Percentiles rank a stretch among this genome's conserved stretches.
Evolutionary conservation across 2,888 invertebrate genomes (phyloP).

Genomic region (Caenorhabditis sp.): DNA sequence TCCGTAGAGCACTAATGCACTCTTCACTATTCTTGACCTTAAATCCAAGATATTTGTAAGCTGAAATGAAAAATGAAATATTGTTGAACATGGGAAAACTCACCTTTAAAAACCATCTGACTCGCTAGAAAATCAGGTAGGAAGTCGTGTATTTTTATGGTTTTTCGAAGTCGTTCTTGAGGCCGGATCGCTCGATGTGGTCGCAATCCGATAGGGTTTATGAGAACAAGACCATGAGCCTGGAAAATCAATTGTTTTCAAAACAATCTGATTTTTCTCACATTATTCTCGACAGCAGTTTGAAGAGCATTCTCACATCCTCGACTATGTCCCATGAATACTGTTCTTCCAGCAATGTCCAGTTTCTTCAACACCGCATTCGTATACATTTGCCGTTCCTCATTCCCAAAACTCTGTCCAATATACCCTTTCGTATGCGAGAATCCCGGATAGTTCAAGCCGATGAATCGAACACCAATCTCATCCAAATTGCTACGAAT

Average conservation of each 20-base stretch:
- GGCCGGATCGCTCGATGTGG: constrained; percentile 46
- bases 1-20: constrained; percentile 36
- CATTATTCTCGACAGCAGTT: too few species aligned
- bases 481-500: constrained; percentile 36
- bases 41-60: constrained; percentile 38
- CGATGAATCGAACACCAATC: constrained; percentile 50
- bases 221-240: constrained; percentile 40
- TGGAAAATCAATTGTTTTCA: neutral
- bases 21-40: constrained; percentile 27
- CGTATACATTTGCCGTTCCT: constrained; percentile 43
- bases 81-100: too few species aligned
- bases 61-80: constrained; percentile 19
- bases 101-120: too few species aligned
- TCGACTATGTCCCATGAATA: too few species aligned
- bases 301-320: too few species aligned
- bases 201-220: constrained; percentile 50
- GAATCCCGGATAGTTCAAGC: constrained; percentile 57
- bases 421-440: constrained; percentile 30
- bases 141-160: constrained; percentile 14
- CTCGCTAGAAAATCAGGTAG: constrained; percentile 16
- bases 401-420: constrained; percentile 30
- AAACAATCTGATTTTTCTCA: too few species aligned
- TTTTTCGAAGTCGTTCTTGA: constrained; percentile 15
- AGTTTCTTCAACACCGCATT: constrained; percentile 41
- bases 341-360: constrained; percentile 23